Conservation (phyloP, 2,113 vertebrate genomes). For the Recurvirostra avosetta region DNA sequence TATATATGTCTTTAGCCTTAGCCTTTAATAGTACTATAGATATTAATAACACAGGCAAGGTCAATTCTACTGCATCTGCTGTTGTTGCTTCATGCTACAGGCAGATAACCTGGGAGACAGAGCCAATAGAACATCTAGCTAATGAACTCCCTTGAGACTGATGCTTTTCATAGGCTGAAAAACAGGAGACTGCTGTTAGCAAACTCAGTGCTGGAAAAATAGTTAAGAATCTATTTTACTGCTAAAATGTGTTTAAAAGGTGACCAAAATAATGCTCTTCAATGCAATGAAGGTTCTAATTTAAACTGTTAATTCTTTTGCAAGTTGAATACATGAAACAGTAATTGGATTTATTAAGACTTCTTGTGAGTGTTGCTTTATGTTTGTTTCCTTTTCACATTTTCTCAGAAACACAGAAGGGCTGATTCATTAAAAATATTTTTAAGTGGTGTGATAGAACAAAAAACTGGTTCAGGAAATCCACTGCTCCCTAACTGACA, state of each 20-base stretch:
- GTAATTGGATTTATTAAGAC: not conserved
- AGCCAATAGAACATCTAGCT: slow-evolving; percentile 47
- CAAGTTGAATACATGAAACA: not conserved
- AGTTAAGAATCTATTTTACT: not conserved
- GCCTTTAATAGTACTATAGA: slow-evolving; percentile 70
- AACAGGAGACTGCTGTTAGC: slow-evolving; percentile 68
- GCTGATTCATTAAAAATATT: not conserved
- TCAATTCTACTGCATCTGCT: slow-evolving; percentile 33
- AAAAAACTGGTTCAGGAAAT: not conserved
- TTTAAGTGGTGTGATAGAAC: not conserved
- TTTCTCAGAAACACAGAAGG: not conserved
- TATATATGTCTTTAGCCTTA: slow-evolving; percentile 52
- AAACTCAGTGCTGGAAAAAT: slow-evolving; percentile 41
- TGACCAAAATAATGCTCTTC: not conserved
- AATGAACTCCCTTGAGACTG: slow-evolving; percentile 76
- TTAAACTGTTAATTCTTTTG: not conserved
- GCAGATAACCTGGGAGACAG: slow-evolving; percentile 32
- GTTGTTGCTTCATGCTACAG: not conserved
- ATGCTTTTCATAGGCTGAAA: slow-evolving; percentile 55
- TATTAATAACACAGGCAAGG: slow-evolving; percentile 66
- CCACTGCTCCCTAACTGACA: not conserved
- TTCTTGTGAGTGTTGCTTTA: not conserved
- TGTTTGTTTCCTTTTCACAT: not conserved
- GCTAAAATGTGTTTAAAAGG: not conserved
- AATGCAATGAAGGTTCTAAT: not conserved